Percentiles rank a stretch among this genome's conserved stretches.
phyloP scores from a whole-genome alignment of 2,797 vertebrate species.

The Lindbergichthys nudifrons region DNA sequence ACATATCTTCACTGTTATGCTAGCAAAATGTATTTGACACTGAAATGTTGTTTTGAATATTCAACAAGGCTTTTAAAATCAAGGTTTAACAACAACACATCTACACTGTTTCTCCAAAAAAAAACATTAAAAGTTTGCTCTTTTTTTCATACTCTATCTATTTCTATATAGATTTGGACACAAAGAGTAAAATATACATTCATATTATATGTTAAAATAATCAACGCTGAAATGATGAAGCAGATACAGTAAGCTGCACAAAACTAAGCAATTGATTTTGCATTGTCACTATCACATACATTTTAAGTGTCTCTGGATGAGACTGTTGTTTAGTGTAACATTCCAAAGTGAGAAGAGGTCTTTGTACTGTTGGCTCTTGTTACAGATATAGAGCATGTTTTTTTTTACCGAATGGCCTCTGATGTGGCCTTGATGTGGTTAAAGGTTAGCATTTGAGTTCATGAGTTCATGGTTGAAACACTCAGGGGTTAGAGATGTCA shows the following conservation, averaged over 20 bases:
- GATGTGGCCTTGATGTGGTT: constrained; percentile 17
- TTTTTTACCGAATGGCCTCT: constrained; percentile 25
- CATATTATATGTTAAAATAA: not conserved
- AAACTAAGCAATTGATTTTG: constrained; percentile 12
- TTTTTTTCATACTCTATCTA: not conserved
- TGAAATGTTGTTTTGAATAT: constrained; percentile 23
- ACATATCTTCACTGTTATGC: constrained; percentile 2
- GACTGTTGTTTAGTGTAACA: constrained; percentile 48
- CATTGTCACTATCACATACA: constrained; percentile 45
- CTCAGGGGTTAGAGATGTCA: not conserved
- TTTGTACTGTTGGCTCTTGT: constrained; percentile 46
- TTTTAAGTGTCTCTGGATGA: constrained; percentile 42
- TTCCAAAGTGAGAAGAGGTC: constrained; percentile 40
- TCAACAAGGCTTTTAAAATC: constrained; percentile 14
- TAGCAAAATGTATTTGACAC: constrained; percentile 4
- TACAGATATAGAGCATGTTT: constrained; percentile 27
- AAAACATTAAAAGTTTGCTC: not conserved
- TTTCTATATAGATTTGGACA: not conserved
- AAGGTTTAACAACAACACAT: constrained; percentile 8
- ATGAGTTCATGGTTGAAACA: constrained; percentile 23
- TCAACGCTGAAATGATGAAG: constrained; percentile 33
- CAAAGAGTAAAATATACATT: not conserved
- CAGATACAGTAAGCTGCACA: constrained; percentile 23
- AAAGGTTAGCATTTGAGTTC: constrained; percentile 10
- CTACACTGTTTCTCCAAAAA: not conserved